Evolutionary conservation across 2,797 vertebrate species (phyloP).

Genomic region (Champsocephalus gunnari): DNA sequence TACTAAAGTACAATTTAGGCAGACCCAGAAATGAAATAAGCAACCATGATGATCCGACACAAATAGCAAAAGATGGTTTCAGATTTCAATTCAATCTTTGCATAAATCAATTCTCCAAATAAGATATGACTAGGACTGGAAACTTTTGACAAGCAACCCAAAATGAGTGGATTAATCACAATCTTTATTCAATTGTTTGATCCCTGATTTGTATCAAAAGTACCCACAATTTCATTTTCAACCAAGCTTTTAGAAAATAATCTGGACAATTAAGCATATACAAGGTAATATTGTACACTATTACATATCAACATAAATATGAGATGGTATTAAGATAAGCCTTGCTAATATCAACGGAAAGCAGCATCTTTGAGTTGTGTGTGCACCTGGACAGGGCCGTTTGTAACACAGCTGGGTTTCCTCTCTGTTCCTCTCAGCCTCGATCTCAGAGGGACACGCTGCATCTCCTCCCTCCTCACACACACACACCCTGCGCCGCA

Average conservation of each 20-base stretch:
- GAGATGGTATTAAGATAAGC: too few species aligned
- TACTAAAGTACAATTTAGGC: neutral
- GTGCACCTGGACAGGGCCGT: constrained; percentile 85
- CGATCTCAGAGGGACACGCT: constrained; percentile 74
- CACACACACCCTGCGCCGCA: constrained; percentile 80
- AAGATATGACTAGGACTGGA: neutral
- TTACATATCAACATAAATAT: neutral
- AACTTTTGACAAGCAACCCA: neutral
- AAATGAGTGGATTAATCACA: neutral
- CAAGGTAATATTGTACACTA: too few species aligned
- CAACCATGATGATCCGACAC: too few species aligned
- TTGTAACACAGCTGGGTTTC: constrained; percentile 86
- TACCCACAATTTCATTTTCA: neutral
- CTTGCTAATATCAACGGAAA: neutral
- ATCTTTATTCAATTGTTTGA: too few species aligned
- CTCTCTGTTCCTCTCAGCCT: constrained; percentile 62
- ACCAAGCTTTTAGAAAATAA: neutral
- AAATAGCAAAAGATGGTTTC: neutral
- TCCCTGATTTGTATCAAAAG: neutral
- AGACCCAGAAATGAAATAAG: too few species aligned
- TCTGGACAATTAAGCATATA: neutral
- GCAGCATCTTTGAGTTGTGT: neutral
- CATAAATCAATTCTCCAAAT: neutral
- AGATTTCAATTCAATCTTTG: neutral
- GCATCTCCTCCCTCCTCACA: constrained; percentile 79